A percentile compares a stretch with the other conserved stretches of the same genome.
These are phyloP conservation scores for Conger conger DNA, from an alignment of 2,113 vertebrate genomes.

Conservation along the genomic window DNA sequence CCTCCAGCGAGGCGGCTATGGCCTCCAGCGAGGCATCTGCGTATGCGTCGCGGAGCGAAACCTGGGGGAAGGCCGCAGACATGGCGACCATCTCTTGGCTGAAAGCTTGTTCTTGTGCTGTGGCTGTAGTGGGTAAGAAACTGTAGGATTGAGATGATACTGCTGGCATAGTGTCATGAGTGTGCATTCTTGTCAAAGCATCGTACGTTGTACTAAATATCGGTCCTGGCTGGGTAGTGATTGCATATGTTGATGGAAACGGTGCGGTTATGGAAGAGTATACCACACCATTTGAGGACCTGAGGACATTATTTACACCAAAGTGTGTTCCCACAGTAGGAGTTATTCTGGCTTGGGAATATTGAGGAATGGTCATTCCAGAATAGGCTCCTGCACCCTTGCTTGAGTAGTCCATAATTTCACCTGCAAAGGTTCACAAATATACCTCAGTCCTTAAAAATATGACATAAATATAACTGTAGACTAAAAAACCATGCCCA, in stretches of 20 bases:
- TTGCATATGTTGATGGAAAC: conserved; percentile 86
- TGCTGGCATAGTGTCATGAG: conserved; percentile 60
- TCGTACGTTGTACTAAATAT: conserved; percentile 83
- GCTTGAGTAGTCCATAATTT: conserved; percentile 86
- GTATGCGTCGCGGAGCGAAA: conserved; percentile 84
- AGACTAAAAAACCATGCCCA: conserved; percentile 63
- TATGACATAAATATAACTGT: conserved; percentile 69
- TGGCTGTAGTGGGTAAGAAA: conserved; percentile 77
- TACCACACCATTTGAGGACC: conserved; percentile 89
- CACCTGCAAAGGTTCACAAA: conserved; percentile 92
- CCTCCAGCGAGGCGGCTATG: conserved; percentile 76
- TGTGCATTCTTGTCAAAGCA: conserved; percentile 68
- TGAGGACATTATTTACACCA: conserved; percentile 77
- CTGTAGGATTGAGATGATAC: conserved; percentile 75
- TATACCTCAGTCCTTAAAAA: conserved; percentile 76
- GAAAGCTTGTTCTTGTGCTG: conserved; percentile 69
- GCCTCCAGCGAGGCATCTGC: conserved; percentile 81
- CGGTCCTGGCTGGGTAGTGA: conserved; percentile 95
- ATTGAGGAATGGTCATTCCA: conserved; percentile 73
- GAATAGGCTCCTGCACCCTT: conserved; percentile 74
- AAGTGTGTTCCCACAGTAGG: conserved; percentile 63
- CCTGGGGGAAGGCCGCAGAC: conserved; percentile 72
- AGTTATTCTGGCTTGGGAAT: conserved; percentile 67
- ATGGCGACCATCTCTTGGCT: conserved; percentile 55
- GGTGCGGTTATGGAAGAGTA: conserved; percentile 91